Evolutionary conservation across 2,113 vertebrate genomes (phyloP), one percentile per base, ranked within the genome.

Genomic region (Pica pica): DNA sequence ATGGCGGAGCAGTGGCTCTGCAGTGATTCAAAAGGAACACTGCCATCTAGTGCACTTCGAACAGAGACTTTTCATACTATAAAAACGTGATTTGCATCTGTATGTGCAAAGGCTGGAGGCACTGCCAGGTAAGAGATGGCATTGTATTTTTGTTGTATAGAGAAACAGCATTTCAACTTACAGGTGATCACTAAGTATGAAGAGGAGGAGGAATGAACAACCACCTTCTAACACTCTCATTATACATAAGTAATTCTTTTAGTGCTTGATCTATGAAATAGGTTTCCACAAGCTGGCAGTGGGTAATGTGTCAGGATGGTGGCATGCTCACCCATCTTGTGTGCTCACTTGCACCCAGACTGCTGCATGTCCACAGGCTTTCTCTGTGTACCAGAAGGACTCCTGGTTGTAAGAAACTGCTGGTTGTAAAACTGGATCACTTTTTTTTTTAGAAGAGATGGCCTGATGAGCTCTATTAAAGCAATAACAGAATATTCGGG

Each of bases 21-120:
- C n/a, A 70, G 26, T 50, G 64, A 94, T 84, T 90, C 84, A 65
- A 18, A 96, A 89, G 83, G 91, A 96, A 96, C 64, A 96, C 69
- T 91, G 96, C 97, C 97, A 97, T 77, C 97, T 97, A 96, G 96
- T 89, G 96, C 83, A 21, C 64, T 88, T 71, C 0, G 0, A 70
- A 28, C 28, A 56, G 5, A 87, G 77, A 31, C 28, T 83, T 70
- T 69, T 53, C 30, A 57, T 30, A 13, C 27, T n/a, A 3, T 31
- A 50, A 52, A 89, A 64, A 68, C 0, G 10, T 4, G 33, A 33
- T 68, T 64, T 64, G 68, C 14, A 18, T 10, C 46, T 50, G 13
- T 22, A 46, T 17, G 16, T 35, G 44, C 42, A 63, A 44, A 52
- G 35, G 21, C 46, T 87, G 70, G 26, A 82, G 23, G 47, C 27